Evolutionary conservation across 2,113 vertebrate species (phyloP).

Genomic region (Sylvia atricapilla): DNA sequence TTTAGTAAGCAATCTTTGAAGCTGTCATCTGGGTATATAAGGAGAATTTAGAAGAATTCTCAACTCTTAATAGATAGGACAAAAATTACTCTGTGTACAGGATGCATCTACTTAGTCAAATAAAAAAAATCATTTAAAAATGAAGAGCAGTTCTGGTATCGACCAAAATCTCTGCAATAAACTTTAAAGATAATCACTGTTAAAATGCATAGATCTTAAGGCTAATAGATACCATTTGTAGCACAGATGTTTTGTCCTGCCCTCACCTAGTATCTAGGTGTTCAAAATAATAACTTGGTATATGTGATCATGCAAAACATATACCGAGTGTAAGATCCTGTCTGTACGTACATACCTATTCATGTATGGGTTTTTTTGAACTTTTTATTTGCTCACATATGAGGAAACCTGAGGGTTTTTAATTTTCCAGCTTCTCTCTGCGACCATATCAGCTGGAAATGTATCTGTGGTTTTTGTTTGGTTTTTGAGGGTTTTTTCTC

Average conservation of each 20-base stretch:
- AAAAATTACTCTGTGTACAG: not conserved
- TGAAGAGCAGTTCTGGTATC: not conserved
- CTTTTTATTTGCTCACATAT: not conserved
- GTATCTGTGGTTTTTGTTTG: fast-evolving
- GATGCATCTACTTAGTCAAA: not conserved
- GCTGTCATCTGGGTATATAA: not conserved
- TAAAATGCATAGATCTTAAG: not conserved
- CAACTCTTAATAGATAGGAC: not conserved
- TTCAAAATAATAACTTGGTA: not conserved
- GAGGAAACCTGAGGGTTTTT: not conserved
- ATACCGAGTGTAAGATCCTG: not conserved
- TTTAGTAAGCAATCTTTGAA: not conserved
- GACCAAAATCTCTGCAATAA: not conserved
- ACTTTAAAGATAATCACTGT: not conserved
- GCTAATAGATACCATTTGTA: not conserved
- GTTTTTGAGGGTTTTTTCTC: too few species aligned
- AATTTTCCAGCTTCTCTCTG: not conserved
- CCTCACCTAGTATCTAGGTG: not conserved
- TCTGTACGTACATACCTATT: not conserved
- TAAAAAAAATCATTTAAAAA: not conserved
- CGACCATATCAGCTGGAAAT: not conserved
- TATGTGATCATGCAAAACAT: not conserved
- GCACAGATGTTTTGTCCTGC: not conserved
- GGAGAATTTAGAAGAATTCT: not conserved
- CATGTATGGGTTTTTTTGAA: not conserved